A percentile compares a stretch with the other conserved stretches of the same genome.
These are phyloP conservation scores for Aphidius ervi DNA, from an alignment of 1,140 invertebrate genomes.

Conservation along the genomic window DNA sequence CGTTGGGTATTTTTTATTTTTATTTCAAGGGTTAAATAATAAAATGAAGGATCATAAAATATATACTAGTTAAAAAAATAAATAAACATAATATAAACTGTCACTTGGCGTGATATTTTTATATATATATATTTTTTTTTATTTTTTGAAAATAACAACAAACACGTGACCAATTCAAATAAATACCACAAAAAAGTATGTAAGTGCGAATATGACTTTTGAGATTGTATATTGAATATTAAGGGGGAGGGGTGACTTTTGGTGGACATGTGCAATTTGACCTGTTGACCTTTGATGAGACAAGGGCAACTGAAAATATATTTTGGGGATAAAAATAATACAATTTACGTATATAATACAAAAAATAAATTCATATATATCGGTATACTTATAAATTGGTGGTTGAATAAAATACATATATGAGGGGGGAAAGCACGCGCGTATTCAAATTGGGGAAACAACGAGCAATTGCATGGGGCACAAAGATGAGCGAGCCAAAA, in stretches of 20 bases:
- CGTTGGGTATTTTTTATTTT: too few species aligned
- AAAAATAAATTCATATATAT: slow-evolving; percentile 22
- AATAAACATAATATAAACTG: not conserved
- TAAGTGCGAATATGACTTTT: slow-evolving; percentile 33
- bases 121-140: not conserved
- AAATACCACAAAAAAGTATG: slow-evolving; percentile 3
- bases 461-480: slow-evolving; percentile 7
- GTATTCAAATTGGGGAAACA: slow-evolving; percentile 46
- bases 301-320: slow-evolving; percentile 34
- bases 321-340: slow-evolving; percentile 55
- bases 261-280: slow-evolving; percentile 52
- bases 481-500: slow-evolving; percentile 14
- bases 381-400: too few species aligned
- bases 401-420: too few species aligned
- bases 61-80: not conserved
- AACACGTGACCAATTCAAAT: slow-evolving; percentile 2
- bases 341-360: slow-evolving; percentile 52
- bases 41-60: too few species aligned
- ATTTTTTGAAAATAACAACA: not conserved
- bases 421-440: slow-evolving; percentile 11
- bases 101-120: not conserved
- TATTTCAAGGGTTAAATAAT: too few species aligned
- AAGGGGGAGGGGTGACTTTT: slow-evolving; percentile 40
- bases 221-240: slow-evolving; percentile 14
- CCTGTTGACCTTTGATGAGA: slow-evolving; percentile 46